Percentiles rank a stretch among this genome's conserved stretches.
These are phyloP conservation scores for Lithophane leautieri DNA, from an alignment of 2,888 invertebrate genomes.

Conservation along the genomic window DNA sequence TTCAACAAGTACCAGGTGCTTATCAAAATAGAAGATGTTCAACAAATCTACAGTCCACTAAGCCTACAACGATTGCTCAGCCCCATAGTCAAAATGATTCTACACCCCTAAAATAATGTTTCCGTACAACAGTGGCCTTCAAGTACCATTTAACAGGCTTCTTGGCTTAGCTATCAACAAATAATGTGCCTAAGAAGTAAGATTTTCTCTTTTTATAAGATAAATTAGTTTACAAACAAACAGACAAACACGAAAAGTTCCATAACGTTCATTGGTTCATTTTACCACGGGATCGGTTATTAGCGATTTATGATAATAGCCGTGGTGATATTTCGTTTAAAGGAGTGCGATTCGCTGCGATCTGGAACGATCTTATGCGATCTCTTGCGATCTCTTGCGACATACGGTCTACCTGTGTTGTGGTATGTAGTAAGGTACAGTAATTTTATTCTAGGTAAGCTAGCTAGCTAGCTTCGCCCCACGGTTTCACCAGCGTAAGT, in stretches of 20 bases:
- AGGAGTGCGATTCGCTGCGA: slow-evolving; percentile 13
- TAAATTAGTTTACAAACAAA: slow-evolving; percentile 12
- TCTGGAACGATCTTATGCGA: background rate
- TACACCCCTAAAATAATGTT: background rate
- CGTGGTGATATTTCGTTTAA: slow-evolving; percentile 47
- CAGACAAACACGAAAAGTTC: background rate
- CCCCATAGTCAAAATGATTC: background rate
- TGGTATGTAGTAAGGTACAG: too few species aligned
- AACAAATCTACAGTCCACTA: too few species aligned
- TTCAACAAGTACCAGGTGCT: too few species aligned
- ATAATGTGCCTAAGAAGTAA: background rate
- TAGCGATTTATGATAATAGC: slow-evolving; percentile 50
- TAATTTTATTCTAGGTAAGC: too few species aligned
- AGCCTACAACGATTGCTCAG: too few species aligned
- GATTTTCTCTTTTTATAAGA: background rate
- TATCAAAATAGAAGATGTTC: too few species aligned
- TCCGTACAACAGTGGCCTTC: background rate
- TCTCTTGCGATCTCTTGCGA: background rate
- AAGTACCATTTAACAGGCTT: too few species aligned
- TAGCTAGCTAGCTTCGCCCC: too few species aligned
- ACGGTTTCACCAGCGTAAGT: too few species aligned
- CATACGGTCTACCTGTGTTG: too few species aligned
- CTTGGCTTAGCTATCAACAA: background rate
- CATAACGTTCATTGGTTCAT: slow-evolving; percentile 3
- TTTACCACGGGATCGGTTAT: slow-evolving; percentile 41